A percentile compares a stretch with the other conserved stretches of the same genome.
These are phyloP conservation scores for Ispidina picta DNA, from an alignment of 2,797 vertebrate species.

Conservation along the genomic window DNA sequence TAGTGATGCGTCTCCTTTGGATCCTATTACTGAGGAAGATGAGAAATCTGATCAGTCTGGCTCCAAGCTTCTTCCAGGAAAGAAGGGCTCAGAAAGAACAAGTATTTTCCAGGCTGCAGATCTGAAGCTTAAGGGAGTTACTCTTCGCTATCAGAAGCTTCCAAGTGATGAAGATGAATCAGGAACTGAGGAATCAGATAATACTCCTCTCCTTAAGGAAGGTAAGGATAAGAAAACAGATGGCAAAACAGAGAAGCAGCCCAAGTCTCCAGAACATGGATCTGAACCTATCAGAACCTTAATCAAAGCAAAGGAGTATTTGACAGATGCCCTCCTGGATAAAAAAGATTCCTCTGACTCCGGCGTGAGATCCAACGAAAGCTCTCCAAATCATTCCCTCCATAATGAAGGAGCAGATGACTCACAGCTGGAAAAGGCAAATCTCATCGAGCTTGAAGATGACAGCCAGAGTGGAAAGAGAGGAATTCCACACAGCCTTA, in stretches of 20 bases:
- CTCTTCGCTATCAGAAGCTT: slow-evolving; percentile 91
- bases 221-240: slow-evolving; percentile 82
- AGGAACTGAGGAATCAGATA: slow-evolving; percentile 90
- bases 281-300: slow-evolving; percentile 80
- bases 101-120: slow-evolving; percentile 91
- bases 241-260: slow-evolving; percentile 62
- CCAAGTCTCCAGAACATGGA: slow-evolving; percentile 77
- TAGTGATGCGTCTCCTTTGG: slow-evolving; percentile 84
- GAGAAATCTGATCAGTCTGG: slow-evolving; percentile 91
- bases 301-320: slow-evolving; percentile 91
- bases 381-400: slow-evolving; percentile 95
- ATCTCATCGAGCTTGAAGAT: slow-evolving; percentile 92
- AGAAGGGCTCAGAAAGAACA: slow-evolving; percentile 82
- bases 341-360: slow-evolving; percentile 98
- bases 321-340: slow-evolving; percentile 91
- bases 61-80: slow-evolving; percentile 85
- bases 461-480: slow-evolving; percentile 79
- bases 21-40: slow-evolving; percentile 96
- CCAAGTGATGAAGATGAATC: slow-evolving; percentile 96
- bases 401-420: slow-evolving; percentile 91
- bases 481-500: slow-evolving; percentile 88
- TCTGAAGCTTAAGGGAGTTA: slow-evolving; percentile 88
- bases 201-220: slow-evolving; percentile 88
- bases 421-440: slow-evolving; percentile 87
- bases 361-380: slow-evolving; percentile 92